phyloP scores from a whole-genome alignment of 2,797 vertebrate species.

The Arnoldichthys spilopterus region DNA sequence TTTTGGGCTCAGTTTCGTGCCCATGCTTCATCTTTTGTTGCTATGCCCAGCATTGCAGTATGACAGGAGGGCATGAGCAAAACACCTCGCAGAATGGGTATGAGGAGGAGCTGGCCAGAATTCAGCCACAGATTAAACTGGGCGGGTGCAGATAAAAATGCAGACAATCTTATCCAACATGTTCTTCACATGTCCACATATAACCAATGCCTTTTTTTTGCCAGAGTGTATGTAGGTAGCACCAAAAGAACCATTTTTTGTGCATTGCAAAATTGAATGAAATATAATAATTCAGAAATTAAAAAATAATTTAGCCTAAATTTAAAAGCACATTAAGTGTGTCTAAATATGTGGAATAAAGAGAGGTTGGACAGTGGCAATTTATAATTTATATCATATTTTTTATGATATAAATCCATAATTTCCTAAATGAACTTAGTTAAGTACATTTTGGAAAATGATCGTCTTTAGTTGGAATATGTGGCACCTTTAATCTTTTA shows the following conservation, averaged over 20 bases:
- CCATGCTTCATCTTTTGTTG: slow-evolving; percentile 11
- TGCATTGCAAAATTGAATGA: too few species aligned
- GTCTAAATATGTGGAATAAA: too few species aligned
- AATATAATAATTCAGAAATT: too few species aligned
- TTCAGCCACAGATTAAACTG: slow-evolving; percentile 13
- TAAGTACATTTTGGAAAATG: too few species aligned
- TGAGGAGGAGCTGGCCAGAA: slow-evolving; percentile 5
- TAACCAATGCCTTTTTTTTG: not conserved
- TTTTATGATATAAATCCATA: too few species aligned
- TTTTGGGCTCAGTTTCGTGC: not conserved
- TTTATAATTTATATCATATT: too few species aligned
- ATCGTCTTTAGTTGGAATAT: too few species aligned
- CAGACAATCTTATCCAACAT: not conserved
- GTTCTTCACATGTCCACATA: not conserved
- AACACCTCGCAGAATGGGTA: not conserved
- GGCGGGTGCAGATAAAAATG: not conserved
- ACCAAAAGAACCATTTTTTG: not conserved
- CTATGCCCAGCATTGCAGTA: not conserved
- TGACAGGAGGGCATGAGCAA: slow-evolving; percentile 1
- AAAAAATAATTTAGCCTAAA: too few species aligned
- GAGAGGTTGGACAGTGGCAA: too few species aligned
- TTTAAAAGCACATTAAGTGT: too few species aligned
- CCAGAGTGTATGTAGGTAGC: not conserved
- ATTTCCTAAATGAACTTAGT: too few species aligned
- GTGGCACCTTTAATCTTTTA: too few species aligned